phyloP scores from a whole-genome alignment of 30 jellyfish, hydroid and myxozoan genomes.

The Clytia hemisphaerica region DNA sequence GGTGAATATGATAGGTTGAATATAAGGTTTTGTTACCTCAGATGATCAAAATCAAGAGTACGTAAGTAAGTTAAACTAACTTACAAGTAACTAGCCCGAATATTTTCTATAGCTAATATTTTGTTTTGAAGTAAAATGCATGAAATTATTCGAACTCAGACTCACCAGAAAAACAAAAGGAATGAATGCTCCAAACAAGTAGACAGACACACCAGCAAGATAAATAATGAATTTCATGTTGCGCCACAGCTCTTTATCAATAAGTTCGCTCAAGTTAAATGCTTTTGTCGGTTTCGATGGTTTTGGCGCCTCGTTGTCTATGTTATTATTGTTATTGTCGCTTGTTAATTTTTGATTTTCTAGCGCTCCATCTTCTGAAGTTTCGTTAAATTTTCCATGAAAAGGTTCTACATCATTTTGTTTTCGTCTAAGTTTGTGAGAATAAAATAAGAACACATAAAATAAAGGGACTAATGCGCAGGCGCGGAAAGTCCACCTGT shows the following conservation, averaged over 20 bases:
- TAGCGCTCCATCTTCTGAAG: not conserved
- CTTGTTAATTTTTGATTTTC: not conserved
- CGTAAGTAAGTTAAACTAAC: not conserved
- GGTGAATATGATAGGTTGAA: too few relatives aligned
- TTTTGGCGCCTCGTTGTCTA: not conserved
- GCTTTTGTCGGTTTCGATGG: not conserved
- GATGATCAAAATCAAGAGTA: too few relatives aligned
- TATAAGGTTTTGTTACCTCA: too few relatives aligned
- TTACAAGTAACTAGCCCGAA: not conserved
- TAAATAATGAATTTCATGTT: not conserved
- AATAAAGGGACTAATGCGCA: not conserved
- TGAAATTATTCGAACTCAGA: not conserved
- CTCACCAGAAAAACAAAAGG: constrained; percentile 15
- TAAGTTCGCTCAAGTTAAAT: not conserved
- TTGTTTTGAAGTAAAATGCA: too few relatives aligned
- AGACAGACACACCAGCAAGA: not conserved
- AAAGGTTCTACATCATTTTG: not conserved
- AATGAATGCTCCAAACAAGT: not conserved
- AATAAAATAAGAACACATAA: not conserved
- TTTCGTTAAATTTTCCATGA: not conserved
- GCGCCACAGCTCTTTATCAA: not conserved
- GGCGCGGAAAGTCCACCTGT: constrained; percentile 18
- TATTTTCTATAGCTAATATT: not conserved
- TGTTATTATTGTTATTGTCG: not conserved
- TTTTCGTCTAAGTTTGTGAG: not conserved